Conservation (phyloP, 2,113 vertebrate genomes). For the Procavia capensis region DNA sequence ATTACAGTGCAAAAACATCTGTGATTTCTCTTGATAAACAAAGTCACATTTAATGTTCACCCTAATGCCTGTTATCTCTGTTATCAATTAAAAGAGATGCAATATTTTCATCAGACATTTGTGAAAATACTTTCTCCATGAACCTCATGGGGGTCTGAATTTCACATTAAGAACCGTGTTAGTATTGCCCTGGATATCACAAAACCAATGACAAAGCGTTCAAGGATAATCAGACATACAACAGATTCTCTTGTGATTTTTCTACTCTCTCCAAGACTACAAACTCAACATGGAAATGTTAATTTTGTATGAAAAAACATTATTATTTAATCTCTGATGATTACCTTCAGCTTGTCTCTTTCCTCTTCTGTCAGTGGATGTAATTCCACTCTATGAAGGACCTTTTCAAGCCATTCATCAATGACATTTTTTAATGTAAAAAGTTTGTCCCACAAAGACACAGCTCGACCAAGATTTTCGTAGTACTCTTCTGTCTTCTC, state of each 20-base stretch:
- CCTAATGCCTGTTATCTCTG: not conserved
- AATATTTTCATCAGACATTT: not conserved
- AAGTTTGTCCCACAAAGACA: conserved; percentile 96
- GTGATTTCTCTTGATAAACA: conserved; percentile 15
- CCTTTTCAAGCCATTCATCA: conserved; percentile 88
- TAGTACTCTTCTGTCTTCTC: conserved; percentile 93
- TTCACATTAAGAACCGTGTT: not conserved
- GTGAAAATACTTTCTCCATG: not conserved
- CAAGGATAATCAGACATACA: not conserved
- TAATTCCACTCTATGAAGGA: conserved; percentile 86
- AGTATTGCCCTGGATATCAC: not conserved
- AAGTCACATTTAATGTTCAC: not conserved
- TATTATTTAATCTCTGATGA: not conserved
- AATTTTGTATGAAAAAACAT: not conserved
- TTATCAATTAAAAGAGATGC: not conserved
- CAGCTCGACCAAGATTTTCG: conserved; percentile 92
- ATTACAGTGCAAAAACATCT: not conserved
- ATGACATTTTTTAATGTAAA: conserved; percentile 88
- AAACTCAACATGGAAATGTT: not conserved
- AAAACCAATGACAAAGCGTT: not conserved
- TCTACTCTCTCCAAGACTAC: not conserved
- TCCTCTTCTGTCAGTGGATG: conserved; percentile 87
- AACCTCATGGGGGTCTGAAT: not conserved
- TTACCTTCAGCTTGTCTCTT: conserved; percentile 89
- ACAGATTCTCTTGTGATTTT: not conserved